These are phyloP conservation scores for Pantherophis guttatus DNA, from an alignment of 2,113 vertebrate species.

Conservation along the genomic window DNA sequence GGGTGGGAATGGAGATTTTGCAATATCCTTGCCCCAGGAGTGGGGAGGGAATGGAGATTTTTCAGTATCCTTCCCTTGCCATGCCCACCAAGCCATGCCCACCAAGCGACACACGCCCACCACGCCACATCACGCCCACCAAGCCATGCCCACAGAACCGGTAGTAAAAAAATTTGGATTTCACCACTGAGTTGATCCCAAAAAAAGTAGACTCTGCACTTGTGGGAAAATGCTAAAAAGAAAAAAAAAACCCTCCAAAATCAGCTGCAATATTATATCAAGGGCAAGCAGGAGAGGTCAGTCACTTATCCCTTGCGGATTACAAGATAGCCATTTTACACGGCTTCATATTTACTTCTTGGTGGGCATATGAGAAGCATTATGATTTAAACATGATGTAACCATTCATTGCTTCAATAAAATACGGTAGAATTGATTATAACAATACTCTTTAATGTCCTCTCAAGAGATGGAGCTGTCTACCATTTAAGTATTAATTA, in stretches of 20 bases:
- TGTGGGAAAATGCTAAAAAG: background rate
- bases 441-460: background rate
- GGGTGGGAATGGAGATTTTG: too few relatives aligned
- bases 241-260: background rate
- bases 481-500: background rate
- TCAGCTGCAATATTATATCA: background rate
- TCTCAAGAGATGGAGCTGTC: background rate
- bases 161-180: too few relatives aligned
- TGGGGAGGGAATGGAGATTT: too few relatives aligned
- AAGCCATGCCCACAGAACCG: too few relatives aligned
- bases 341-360: background rate
- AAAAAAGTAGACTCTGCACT: background rate
- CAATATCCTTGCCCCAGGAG: too few relatives aligned
- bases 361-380: background rate
- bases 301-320: background rate
- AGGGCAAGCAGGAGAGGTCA: background rate
- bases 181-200: background rate
- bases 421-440: background rate
- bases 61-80: too few relatives aligned
- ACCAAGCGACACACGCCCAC: too few relatives aligned
- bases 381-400: background rate
- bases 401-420: background rate
- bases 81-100: too few relatives aligned
- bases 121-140: too few relatives aligned
- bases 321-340: background rate